Percentiles rank a stretch among this genome's conserved stretches.
Conservation (phyloP, 2,113 vertebrate genomes). For the Rhipidura dahli region DNA sequence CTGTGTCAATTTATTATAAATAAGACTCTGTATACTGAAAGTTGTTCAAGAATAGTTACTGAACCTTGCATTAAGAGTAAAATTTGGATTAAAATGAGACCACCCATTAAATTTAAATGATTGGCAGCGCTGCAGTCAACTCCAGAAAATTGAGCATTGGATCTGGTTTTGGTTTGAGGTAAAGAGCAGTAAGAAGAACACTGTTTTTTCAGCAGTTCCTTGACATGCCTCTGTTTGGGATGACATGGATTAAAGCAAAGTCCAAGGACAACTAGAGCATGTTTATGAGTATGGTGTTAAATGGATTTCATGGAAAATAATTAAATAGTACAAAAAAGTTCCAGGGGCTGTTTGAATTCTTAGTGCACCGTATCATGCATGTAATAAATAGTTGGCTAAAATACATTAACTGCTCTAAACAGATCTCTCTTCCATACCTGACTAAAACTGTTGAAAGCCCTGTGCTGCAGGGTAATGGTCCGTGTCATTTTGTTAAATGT, state of each 20-base stretch:
- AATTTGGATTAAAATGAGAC: not conserved
- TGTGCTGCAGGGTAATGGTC: not conserved
- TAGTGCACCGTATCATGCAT: not conserved
- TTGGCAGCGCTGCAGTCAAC: not conserved
- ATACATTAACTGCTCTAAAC: not conserved
- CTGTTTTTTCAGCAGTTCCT: not conserved
- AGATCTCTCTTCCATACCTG: not conserved
- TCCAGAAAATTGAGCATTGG: not conserved
- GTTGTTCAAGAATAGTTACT: not conserved
- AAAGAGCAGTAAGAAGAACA: not conserved
- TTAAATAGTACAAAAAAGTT: not conserved
- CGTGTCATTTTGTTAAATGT: not conserved
- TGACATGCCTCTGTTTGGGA: not conserved
- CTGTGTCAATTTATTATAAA: not conserved
- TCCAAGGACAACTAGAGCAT: not conserved
- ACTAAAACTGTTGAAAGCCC: not conserved
- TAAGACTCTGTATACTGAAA: not conserved
- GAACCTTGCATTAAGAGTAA: not conserved
- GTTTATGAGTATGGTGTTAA: not conserved
- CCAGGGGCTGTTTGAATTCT: not conserved
- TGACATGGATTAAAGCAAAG: not conserved
- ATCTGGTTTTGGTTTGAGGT: not conserved
- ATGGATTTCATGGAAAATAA: not conserved
- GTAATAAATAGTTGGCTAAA: not conserved
- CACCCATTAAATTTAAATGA: not conserved